A percentile compares a stretch with the other conserved stretches of the same genome.
Evolutionary conservation across 2,888 invertebrate genomes (phyloP).

Genomic region (Dryocosmus kuriphilus): DNA sequence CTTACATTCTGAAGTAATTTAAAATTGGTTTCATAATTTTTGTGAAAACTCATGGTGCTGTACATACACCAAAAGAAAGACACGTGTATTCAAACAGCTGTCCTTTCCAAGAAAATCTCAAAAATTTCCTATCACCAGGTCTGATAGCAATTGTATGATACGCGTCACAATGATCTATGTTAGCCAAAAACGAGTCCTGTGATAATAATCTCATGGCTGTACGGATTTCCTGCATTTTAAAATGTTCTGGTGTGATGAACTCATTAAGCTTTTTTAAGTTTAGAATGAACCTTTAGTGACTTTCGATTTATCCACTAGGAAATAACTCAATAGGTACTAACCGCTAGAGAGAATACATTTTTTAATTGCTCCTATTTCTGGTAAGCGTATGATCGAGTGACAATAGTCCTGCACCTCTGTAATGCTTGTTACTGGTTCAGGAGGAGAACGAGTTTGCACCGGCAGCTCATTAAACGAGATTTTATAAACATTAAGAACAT

Average conservation of each 20-base stretch:
- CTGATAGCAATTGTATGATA: too few species aligned
- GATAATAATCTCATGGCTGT: conserved; percentile 49
- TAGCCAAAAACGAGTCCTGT: conserved; percentile 40
- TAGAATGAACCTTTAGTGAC: too few species aligned
- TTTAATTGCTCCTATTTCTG: too few species aligned
- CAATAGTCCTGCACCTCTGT: not conserved
- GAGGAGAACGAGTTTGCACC: not conserved
- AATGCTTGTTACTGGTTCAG: not conserved
- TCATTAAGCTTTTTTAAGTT: too few species aligned
- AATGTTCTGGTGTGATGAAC: too few species aligned
- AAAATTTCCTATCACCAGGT: too few species aligned
- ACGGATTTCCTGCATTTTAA: conserved; percentile 50
- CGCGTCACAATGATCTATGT: too few species aligned
- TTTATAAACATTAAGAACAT: not conserved
- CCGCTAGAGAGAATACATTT: too few species aligned
- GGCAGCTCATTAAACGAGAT: not conserved
- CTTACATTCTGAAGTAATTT: conserved; percentile 16
- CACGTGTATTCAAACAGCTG: conserved; percentile 45
- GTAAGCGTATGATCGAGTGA: not conserved
- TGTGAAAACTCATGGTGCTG: conserved; percentile 60
- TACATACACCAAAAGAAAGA: conserved; percentile 42
- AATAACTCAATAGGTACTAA: too few species aligned
- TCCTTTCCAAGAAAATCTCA: too few species aligned
- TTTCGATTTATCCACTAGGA: too few species aligned
- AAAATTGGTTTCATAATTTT: conserved; percentile 58